Percentiles rank a stretch among this genome's conserved stretches.
These are phyloP conservation scores for Apomyelois bistriatella DNA, from an alignment of 2,888 invertebrate genomes.

Conservation along the genomic window DNA sequence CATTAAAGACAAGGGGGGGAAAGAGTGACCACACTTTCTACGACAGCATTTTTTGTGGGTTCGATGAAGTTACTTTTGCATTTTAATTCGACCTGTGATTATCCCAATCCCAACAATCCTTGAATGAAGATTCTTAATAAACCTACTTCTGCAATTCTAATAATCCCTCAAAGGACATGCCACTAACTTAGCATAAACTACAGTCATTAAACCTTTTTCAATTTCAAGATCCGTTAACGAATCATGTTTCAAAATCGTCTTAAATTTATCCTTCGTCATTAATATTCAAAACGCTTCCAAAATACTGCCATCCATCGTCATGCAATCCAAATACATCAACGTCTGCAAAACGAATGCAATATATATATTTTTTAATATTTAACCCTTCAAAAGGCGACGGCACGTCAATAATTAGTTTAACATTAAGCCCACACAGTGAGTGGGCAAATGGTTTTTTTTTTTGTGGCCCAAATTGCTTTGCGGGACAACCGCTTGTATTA, in stretches of 20 bases:
- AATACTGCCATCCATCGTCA: conserved; percentile 31
- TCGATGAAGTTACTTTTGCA: no score
- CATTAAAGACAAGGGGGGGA: no score
- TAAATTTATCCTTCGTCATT: neutral
- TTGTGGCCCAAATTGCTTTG: conserved; percentile 57
- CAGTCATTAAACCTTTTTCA: neutral
- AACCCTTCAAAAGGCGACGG: conserved; percentile 26
- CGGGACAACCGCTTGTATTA: conserved; percentile 54
- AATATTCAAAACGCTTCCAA: conserved; percentile 4
- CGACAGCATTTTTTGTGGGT: no score
- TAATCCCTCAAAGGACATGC: no score
- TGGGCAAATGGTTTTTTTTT: conserved; percentile 65
- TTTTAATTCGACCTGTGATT: no score
- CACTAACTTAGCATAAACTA: no score
- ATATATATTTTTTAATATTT: conserved; percentile 25
- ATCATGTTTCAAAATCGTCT: neutral
- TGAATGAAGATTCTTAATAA: no score
- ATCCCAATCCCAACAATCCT: no score
- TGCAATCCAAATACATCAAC: conserved; percentile 10
- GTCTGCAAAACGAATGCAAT: conserved; percentile 13
- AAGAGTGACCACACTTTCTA: no score
- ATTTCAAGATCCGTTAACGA: neutral
- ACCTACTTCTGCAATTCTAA: no score
- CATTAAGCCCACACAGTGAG: conserved; percentile 64
- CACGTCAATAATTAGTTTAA: conserved; percentile 55